These are phyloP conservation scores for Sparidentex hasta DNA, from an alignment of 2,797 vertebrate genomes.

Conservation along the genomic window DNA sequence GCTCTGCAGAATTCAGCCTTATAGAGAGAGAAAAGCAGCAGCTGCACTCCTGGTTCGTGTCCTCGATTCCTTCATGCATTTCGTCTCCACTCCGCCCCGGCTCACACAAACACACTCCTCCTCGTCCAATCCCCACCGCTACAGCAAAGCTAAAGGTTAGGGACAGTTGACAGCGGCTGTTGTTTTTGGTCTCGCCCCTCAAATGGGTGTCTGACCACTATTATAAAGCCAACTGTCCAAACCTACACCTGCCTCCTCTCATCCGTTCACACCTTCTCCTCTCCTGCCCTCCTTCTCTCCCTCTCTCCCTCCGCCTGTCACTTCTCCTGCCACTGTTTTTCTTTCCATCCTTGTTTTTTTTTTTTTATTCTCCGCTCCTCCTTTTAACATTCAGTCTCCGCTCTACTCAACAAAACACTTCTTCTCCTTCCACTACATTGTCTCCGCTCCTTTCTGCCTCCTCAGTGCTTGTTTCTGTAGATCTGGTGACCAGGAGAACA, in stretches of 20 bases:
- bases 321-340: not conserved
- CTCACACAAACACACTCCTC: not conserved
- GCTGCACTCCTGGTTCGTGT: not conserved
- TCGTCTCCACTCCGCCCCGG: not conserved
- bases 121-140: not conserved
- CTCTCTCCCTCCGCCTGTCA: not conserved
- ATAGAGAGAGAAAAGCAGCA: too few species aligned
- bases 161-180: constrained; percentile 33
- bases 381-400: not conserved
- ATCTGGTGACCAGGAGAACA: too few species aligned
- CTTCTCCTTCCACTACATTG: too few species aligned
- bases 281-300: not conserved
- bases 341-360: not conserved
- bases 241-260: constrained; percentile 28
- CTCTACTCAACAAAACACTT: not conserved
- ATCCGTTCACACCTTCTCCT: constrained; percentile 39
- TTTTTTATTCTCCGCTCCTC: not conserved
- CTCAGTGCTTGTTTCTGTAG: too few species aligned
- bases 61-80: not conserved
- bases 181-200: constrained; percentile 34
- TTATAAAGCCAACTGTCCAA: constrained; percentile 29
- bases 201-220: constrained; percentile 23
- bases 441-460: not conserved
- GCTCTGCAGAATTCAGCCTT: not conserved
- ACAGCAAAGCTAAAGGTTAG: constrained; percentile 31